Evolutionary conservation across 2,113 vertebrate species (phyloP).

Genomic region (Zosterops pallidus): DNA sequence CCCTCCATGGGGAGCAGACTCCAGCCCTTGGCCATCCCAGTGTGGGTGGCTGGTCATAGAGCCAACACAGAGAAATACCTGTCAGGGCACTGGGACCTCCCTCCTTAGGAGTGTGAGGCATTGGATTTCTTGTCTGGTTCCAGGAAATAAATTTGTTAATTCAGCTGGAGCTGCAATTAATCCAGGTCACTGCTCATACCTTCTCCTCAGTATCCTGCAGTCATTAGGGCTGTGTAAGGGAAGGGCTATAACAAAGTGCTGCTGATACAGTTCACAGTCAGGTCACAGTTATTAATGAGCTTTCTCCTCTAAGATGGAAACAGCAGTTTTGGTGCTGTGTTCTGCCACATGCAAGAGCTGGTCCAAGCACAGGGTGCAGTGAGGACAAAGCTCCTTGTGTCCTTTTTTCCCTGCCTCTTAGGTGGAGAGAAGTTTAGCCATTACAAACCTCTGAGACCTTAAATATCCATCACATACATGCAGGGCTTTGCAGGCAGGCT

Average conservation of each 20-base stretch:
- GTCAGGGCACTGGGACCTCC: background rate
- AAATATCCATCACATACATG: background rate
- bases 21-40: background rate
- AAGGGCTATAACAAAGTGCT: background rate
- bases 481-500: background rate
- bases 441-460: background rate
- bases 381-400: conserved; percentile 13
- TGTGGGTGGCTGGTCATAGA: background rate
- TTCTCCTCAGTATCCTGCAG: conserved; percentile 37
- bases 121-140: background rate
- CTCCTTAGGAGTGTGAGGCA: background rate
- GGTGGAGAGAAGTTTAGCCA: background rate
- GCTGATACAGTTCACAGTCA: conserved; percentile 56
- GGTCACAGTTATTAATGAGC: conserved; percentile 58
- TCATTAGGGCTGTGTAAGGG: conserved; percentile 17
- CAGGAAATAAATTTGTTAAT: conserved; percentile 39
- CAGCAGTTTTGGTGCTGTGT: background rate
- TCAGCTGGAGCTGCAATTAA: conserved; percentile 47
- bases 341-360: background rate
- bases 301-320: conserved; percentile 48
- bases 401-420: background rate
- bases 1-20: background rate
- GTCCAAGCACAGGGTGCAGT: background rate
- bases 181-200: conserved; percentile 55
- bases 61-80: background rate